Percentiles rank a stretch among this genome's conserved stretches.
These are phyloP conservation scores for Lanius collurio DNA, from an alignment of 2,113 vertebrate genomes.

Conservation along the genomic window DNA sequence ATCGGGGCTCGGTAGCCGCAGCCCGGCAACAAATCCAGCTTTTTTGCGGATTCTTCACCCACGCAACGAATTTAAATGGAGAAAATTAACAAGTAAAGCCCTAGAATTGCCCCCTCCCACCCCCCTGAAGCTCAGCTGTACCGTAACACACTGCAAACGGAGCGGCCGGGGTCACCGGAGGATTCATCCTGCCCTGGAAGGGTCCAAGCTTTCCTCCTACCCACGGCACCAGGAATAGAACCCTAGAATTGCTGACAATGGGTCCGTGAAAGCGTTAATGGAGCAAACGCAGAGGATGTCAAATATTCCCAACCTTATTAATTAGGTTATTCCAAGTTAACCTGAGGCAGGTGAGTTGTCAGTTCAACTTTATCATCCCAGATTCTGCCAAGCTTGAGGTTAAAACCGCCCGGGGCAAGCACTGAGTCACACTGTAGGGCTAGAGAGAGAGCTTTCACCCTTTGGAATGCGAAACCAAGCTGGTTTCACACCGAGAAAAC, in stretches of 20 bases:
- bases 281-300: background rate
- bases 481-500: background rate
- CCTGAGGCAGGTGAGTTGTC: slow-evolving; percentile 6
- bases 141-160: background rate
- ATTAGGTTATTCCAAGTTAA: background rate
- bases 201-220: background rate
- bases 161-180: background rate
- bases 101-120: background rate
- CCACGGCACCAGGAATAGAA: background rate
- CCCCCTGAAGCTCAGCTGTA: background rate
- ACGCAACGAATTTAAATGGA: background rate
- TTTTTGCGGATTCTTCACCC: background rate
- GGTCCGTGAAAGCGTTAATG: background rate
- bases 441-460: background rate
- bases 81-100: background rate
- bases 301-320: background rate
- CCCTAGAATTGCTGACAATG: background rate
- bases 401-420: background rate
- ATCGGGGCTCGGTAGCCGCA: background rate
- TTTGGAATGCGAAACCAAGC: background rate
- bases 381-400: background rate
- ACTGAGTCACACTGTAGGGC: background rate
- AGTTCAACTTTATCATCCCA: background rate
- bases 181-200: background rate
- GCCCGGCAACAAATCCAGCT: background rate